Evolutionary conservation across 1,140 invertebrate species (phyloP), one percentile per base, ranked within the genome.

Genomic region (Lepidurus packardi): DNA sequence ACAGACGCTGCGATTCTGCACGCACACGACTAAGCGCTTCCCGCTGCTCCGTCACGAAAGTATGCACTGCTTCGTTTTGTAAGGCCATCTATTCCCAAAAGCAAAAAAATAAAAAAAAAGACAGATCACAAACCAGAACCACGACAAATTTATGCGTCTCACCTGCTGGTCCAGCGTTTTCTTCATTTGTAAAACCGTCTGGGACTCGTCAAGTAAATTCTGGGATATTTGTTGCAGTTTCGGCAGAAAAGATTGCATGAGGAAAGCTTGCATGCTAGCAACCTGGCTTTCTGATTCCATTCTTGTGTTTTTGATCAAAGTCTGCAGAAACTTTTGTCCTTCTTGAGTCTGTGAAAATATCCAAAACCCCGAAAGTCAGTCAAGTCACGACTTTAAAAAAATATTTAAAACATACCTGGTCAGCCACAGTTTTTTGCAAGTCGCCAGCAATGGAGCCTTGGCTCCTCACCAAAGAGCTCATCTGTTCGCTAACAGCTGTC

Each of bases 391-490:
- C n/a, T 0, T 25, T n/a, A 65, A 13, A n/a, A n/a, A n/a, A 65
- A 65, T n/a, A 13, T n/a, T n/a, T n/a, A n/a, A n/a, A n/a, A n/a
- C n/a, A n/a, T 78, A 78, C 77, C 41, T 78, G 73, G 42, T 75
- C 74, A 10, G 80, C 73, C 43, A 78, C 78, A 34, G 43, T 41
- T 45, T 76, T 79, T 73, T 79, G 74, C 34, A 65, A 75, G 13
- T 73, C 65, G 42, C 79, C 74, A 45, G 76, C 75, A 7, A 78
- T 25, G 24, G 21, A 24, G 24, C 73, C 65, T 53, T 79, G 74
- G 25, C 73, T 41, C 53, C 65, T 45, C n/a, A 80, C 80, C 53
- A 80, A 47, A 24, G 74, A 76, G 9, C 65, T 74, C 77, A 80
- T 78, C 24, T 76, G 74, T 25, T 79, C 78, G 44, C 80, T 78